These are phyloP conservation scores for Platerodrilus igneus DNA, from an alignment of 2,888 invertebrate genomes.

Conservation along the genomic window DNA sequence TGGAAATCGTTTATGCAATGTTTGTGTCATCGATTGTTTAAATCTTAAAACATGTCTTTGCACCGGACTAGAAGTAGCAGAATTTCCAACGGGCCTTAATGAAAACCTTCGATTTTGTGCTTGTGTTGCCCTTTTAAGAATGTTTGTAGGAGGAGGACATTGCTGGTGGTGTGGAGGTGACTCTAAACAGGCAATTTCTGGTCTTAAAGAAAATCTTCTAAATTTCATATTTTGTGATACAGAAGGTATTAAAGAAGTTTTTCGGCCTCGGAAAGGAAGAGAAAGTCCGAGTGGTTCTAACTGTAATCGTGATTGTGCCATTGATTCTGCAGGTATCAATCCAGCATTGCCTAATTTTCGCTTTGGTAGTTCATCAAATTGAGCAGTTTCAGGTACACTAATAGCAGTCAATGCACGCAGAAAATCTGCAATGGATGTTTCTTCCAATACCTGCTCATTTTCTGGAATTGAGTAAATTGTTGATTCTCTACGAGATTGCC, in stretches of 20 bases:
- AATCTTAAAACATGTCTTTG: constrained; percentile 28
- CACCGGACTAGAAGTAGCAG: constrained; percentile 29
- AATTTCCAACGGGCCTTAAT: constrained; percentile 46
- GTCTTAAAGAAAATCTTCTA: constrained; percentile 40
- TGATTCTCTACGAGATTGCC: constrained; percentile 9
- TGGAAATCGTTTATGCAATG: too few relatives aligned
- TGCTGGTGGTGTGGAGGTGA: constrained; percentile 48
- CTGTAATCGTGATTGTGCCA: too few relatives aligned
- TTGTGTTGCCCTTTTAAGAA: constrained; percentile 42
- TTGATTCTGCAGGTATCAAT: constrained; percentile 51
- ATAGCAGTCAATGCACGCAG: constrained; percentile 72
- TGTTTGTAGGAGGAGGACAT: constrained; percentile 4
- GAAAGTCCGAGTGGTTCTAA: constrained; percentile 15
- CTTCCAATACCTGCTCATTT: constrained; percentile 65
- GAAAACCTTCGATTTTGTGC: constrained; percentile 41
- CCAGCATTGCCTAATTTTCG: constrained; percentile 55
- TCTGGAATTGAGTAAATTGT: constrained; percentile 23
- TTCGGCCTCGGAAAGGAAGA: constrained; percentile 11
- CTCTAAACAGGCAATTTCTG: constrained; percentile 9
- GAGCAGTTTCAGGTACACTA: constrained; percentile 37
- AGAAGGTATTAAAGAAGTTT: constrained; percentile 25
- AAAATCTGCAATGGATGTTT: constrained; percentile 78
- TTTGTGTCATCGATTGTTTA: too few relatives aligned
- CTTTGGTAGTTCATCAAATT: constrained; percentile 34
- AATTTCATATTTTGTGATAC: constrained; percentile 1